These are phyloP conservation scores for Hephaestus fuliginosus DNA, from an alignment of 2,797 vertebrate species.

Conservation along the genomic window DNA sequence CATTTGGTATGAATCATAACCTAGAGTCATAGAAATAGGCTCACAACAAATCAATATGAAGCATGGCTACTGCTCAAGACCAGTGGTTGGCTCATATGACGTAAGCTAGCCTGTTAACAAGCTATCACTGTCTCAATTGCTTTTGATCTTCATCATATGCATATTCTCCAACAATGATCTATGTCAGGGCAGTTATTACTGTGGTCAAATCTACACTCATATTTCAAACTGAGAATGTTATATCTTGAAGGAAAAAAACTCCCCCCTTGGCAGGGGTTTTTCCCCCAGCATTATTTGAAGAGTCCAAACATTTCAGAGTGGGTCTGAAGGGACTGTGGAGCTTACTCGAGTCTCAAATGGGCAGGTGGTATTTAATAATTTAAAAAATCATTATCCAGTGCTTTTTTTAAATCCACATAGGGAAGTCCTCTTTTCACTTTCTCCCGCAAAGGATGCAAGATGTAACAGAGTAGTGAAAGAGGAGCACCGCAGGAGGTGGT, in stretches of 20 bases:
- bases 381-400: conserved; percentile 50
- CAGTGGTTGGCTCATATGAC: conserved; percentile 23
- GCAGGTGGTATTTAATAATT: conserved; percentile 54
- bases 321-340: conserved; percentile 6
- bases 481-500: conserved; percentile 10
- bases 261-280: background rate
- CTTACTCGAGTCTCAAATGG: conserved; percentile 27
- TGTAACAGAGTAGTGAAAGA: conserved; percentile 11
- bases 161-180: conserved; percentile 8
- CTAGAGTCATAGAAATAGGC: conserved; percentile 34
- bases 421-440: conserved; percentile 51
- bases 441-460: conserved; percentile 42
- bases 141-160: conserved; percentile 20
- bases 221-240: background rate
- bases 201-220: background rate
- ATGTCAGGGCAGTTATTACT: background rate
- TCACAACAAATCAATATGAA: conserved; percentile 60
- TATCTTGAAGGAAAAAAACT: background rate
- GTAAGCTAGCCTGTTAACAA: background rate
- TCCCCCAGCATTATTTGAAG: conserved; percentile 22
- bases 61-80: conserved; percentile 4
- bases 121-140: conserved; percentile 5
- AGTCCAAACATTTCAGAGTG: conserved; percentile 12
- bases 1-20: conserved; percentile 65
- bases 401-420: conserved; percentile 31